Conservation (phyloP, 1,140 invertebrate species). For the Sycophila sp. region DNA sequence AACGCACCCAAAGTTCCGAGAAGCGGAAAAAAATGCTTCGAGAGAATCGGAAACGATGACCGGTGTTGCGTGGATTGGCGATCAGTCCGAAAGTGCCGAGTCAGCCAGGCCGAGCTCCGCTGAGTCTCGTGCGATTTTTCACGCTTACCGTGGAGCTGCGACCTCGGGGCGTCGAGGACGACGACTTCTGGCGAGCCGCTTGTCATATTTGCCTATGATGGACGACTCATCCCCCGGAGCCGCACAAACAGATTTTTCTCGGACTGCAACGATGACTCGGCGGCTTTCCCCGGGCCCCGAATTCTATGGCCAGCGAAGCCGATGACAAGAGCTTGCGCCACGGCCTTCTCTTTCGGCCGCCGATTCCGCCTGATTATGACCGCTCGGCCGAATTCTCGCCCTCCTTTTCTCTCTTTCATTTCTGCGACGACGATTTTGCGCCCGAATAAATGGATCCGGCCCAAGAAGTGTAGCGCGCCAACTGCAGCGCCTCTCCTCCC, state of each 20-base stretch:
- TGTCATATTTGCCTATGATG: constrained; percentile 69
- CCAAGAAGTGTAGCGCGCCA: background rate
- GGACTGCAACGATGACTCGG: constrained; percentile 57
- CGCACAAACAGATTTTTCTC: constrained; percentile 58
- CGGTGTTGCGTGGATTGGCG: no score
- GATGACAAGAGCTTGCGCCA: constrained; percentile 36
- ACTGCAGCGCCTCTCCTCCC: constrained; percentile 1
- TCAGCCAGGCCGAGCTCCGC: constrained; percentile 46
- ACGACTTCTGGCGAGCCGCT: constrained; percentile 53
- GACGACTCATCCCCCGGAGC: constrained; percentile 56
- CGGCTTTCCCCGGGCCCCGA: constrained; percentile 52
- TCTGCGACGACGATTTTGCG: constrained; percentile 9
- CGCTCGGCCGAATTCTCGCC: constrained; percentile 49
- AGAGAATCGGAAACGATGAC: background rate
- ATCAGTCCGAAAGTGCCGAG: constrained; percentile 63
- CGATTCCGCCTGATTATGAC: constrained; percentile 56
- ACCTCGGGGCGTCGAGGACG: constrained; percentile 15
- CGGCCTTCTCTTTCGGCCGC: no score
- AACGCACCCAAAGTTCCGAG: background rate
- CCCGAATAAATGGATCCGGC: background rate
- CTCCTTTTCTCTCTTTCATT: constrained; percentile 6
- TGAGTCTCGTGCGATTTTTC: constrained; percentile 55
- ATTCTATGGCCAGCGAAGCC: constrained; percentile 7
- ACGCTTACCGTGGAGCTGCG: constrained; percentile 47
- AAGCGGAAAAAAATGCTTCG: background rate